Base-by-base conservation (phyloP, 2,113 vertebrate genomes). In the Gymnarchus niloticus region DNA sequence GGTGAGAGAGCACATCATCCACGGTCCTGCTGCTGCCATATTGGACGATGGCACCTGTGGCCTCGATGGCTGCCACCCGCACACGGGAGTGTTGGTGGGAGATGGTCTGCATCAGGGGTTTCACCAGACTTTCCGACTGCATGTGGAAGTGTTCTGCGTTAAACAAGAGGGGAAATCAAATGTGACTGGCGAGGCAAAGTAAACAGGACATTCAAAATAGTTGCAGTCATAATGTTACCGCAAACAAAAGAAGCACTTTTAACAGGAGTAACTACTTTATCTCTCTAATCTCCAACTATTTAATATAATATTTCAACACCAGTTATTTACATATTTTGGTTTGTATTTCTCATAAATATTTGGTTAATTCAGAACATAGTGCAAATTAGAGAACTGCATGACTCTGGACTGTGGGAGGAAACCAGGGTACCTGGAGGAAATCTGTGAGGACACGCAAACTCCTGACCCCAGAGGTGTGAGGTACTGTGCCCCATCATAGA, bases 81-180 rank as follows among this genome's bases (percentile, higher is more conserved):
- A 99, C 97, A 85, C 95, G 92, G 84, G 96, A 96, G 93, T 99
- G 98, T 89, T 98, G 97, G 89, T 99, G 98, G 2, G 96, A 91
- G 73, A 98, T 92, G 0, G 94, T 96, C 89, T 96, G 95, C 97
- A 98, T 97, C 59, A 99, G 92, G 0, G 98, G 97, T 33, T 94
- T 93, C 51, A 99, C 90, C 86, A 99, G 90, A 73, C 95, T 96
- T 89, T 99, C 98, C 0, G 97, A 96, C 78, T 99, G 97, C 96
- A 99, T 92, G 85, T 99, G 97, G 88, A 99, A 99, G 88, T 97
- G 95, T 56, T 97, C 98, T 99, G 92, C 7, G 88, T 85, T 86
- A 46, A 86, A 51, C 48, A 85, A 78, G 25, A 81, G 23, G 1
- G n/a, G 51, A 6, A 6, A 3, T 6, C 56, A 41, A 33, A 54